phyloP scores from a whole-genome alignment of 92 coral and sea anemone genomes.

The Umimayanthus kanabou region DNA sequence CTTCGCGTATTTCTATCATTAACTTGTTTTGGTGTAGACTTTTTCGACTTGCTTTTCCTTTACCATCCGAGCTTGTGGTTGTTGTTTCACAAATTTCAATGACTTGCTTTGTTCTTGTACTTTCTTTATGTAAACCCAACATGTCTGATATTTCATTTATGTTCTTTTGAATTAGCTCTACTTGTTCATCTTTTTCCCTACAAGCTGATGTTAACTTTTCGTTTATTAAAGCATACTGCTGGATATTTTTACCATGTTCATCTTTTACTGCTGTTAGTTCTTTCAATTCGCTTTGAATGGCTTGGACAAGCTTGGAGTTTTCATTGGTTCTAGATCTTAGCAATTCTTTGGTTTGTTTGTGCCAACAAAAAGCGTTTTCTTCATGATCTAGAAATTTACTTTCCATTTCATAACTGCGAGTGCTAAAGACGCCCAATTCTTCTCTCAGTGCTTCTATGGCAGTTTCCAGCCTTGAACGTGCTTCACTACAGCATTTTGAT shows the following conservation, averaged over 20 bases:
- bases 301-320: not conserved
- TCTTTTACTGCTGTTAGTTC: not conserved
- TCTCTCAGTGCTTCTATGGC: not conserved
- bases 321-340: not conserved
- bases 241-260: not conserved
- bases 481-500: not conserved
- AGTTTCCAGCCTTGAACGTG: not conserved
- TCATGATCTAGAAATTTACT: slow-evolving; percentile 5
- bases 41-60: not conserved
- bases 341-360: not conserved
- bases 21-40: not conserved
- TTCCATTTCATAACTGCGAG: not conserved
- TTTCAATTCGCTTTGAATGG: not conserved
- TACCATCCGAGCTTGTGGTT: not conserved
- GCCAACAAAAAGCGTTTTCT: slow-evolving; percentile 26
- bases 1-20: not conserved
- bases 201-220: not conserved
- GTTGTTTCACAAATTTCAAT: not conserved
- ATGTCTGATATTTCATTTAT: not conserved
- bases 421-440: not conserved
- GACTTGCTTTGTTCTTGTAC: not conserved
- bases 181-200: not conserved
- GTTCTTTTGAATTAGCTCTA: not conserved
- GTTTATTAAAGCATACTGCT: not conserved
- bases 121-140: not conserved